These are phyloP conservation scores for Muricea muricata DNA, from an alignment of 92 coral and sea anemone genomes.

Conservation along the genomic window DNA sequence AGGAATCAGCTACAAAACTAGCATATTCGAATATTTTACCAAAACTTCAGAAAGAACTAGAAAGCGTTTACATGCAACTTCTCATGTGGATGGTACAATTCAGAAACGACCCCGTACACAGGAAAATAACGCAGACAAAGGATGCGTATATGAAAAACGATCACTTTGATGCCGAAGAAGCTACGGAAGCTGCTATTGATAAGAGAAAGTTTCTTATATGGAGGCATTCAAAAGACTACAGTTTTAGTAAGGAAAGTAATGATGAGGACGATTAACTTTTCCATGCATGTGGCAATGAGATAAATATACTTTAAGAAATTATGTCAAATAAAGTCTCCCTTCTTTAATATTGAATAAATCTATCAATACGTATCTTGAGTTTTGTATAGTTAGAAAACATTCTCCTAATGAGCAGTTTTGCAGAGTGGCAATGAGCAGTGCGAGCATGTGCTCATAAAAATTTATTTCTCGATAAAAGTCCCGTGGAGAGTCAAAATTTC, in stretches of 20 bases:
- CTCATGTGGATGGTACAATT: not conserved
- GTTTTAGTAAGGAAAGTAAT: not conserved
- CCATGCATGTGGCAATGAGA: too few relatives aligned
- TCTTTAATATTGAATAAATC: too few relatives aligned
- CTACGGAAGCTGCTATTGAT: constrained; percentile 3
- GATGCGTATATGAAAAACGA: not conserved
- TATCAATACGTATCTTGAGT: too few relatives aligned
- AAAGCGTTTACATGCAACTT: not conserved
- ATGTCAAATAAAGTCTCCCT: too few relatives aligned
- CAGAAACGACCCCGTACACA: constrained; percentile 16
- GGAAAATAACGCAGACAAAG: constrained; percentile 17
- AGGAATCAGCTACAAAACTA: not conserved
- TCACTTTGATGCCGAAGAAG: constrained; percentile 27
- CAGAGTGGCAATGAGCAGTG: too few relatives aligned
- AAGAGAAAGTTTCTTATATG: not conserved
- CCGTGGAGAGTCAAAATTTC: too few relatives aligned
- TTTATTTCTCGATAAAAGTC: too few relatives aligned
- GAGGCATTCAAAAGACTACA: not conserved
- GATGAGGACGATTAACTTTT: not conserved
- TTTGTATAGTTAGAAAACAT: too few relatives aligned
- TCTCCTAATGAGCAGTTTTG: too few relatives aligned
- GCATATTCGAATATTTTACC: not conserved
- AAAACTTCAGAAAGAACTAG: not conserved
- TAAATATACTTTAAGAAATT: too few relatives aligned
- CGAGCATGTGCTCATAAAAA: too few relatives aligned